Conservation (phyloP, 2,797 vertebrate species). For the Enteromius radiatus region DNA sequence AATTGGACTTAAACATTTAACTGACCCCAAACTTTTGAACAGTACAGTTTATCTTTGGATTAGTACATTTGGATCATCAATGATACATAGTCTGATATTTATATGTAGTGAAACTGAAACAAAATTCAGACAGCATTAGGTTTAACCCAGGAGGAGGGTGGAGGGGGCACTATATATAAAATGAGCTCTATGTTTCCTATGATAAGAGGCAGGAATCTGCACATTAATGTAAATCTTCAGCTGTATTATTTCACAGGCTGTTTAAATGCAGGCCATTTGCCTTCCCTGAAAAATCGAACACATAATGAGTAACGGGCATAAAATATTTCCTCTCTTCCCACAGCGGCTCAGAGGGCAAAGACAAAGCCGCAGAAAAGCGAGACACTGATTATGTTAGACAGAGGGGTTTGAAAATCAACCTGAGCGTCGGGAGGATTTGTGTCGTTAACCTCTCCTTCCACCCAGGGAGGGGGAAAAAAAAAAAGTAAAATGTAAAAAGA, state of each 20-base stretch:
- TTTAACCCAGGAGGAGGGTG: neutral
- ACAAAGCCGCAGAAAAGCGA: constrained; percentile 27
- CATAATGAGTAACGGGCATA: constrained; percentile 36
- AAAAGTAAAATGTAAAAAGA: constrained; percentile 57
- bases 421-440: constrained; percentile 46
- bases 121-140: neutral
- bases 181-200: neutral
- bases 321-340: constrained; percentile 40
- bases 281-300: constrained; percentile 22
- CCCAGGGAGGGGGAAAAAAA: constrained; percentile 49
- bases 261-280: constrained; percentile 22
- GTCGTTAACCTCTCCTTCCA: constrained; percentile 72
- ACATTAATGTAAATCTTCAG: constrained; percentile 13
- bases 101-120: neutral
- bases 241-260: constrained; percentile 1
- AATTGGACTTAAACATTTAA: neutral
- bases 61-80: neutral
- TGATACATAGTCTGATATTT: neutral
- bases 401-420: constrained; percentile 53
- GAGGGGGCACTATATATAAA: neutral
- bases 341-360: constrained; percentile 34
- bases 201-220: neutral
- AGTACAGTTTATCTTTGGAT: neutral
- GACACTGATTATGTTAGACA: constrained; percentile 52
- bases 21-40: neutral